Evolutionary conservation across 2,797 vertebrate genomes (phyloP).

Genomic region (Amniataba percoides): DNA sequence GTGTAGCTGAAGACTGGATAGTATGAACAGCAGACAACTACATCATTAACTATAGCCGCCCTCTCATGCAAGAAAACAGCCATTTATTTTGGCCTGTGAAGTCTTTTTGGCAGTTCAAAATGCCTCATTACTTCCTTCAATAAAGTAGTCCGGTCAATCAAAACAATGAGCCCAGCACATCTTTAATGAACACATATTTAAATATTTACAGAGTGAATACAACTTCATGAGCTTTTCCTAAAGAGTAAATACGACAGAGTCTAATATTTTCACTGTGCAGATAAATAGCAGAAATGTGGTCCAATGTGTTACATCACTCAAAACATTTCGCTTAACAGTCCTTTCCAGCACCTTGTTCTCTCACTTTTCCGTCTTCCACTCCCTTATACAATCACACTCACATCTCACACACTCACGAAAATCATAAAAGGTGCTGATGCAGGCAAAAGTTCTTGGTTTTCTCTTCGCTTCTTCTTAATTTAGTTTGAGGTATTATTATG

Average conservation of each 20-base stretch:
- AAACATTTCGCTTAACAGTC: not conserved
- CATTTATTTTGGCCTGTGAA: not conserved
- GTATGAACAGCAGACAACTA: no score
- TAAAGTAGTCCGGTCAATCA: not conserved
- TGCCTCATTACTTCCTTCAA: not conserved
- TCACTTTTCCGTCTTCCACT: not conserved
- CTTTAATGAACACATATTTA: conserved; percentile 54
- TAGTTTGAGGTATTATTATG: conserved; percentile 12
- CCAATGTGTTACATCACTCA: conserved; percentile 32
- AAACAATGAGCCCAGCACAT: conserved; percentile 7
- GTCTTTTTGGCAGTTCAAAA: not conserved
- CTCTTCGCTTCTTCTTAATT: conserved; percentile 12
- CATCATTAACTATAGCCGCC: no score
- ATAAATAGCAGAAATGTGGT: conserved; percentile 30
- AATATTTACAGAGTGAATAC: conserved; percentile 53
- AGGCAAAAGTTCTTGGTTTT: not conserved
- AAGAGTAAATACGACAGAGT: conserved; percentile 8
- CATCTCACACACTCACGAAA: conserved; percentile 5
- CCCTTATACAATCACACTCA: not conserved
- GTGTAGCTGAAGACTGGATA: no score
- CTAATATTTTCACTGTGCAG: not conserved
- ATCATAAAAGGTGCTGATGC: conserved; percentile 31
- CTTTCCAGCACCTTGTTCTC: conserved; percentile 3
- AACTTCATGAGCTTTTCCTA: not conserved
- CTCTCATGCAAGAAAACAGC: not conserved